phyloP scores from a whole-genome alignment of 2,888 invertebrate genomes.

The Parthenolecanium corni region DNA sequence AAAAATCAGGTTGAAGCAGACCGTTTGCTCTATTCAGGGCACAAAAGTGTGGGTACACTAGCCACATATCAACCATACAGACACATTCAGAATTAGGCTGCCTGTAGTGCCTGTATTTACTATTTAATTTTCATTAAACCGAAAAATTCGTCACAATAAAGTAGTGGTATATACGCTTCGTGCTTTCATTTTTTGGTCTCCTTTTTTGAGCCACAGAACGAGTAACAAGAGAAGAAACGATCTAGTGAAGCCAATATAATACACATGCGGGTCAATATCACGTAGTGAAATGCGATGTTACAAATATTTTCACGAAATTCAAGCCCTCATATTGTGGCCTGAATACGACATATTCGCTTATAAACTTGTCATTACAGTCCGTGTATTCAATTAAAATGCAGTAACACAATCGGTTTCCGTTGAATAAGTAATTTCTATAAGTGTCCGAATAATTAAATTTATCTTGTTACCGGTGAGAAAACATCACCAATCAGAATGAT shows the following conservation, averaged over 20 bases:
- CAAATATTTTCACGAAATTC: conserved; percentile 13
- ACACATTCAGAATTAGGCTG: no score
- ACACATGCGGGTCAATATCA: conserved; percentile 16
- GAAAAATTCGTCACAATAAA: no score
- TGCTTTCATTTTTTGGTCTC: no score
- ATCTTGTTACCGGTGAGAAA: not conserved
- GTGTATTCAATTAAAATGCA: conserved; percentile 7
- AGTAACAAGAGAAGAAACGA: no score
- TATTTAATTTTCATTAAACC: no score
- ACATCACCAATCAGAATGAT: not conserved
- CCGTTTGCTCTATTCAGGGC: no score
- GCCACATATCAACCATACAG: no score
- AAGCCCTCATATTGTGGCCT: not conserved
- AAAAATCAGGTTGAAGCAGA: no score
- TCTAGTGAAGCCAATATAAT: not conserved
- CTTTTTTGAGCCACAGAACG: no score
- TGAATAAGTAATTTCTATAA: not conserved
- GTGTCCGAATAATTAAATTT: not conserved
- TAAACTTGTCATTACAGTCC: not conserved
- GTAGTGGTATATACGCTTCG: no score
- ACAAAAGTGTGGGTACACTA: no score
- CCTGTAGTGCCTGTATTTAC: no score
- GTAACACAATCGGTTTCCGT: not conserved
- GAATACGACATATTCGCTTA: not conserved
- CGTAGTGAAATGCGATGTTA: conserved; percentile 7